A percentile compares a stretch with the other conserved stretches of the same genome.
Evolutionary conservation across 1,140 invertebrate genomes (phyloP).

Genomic region (Thaumetopoea pityocampa): DNA sequence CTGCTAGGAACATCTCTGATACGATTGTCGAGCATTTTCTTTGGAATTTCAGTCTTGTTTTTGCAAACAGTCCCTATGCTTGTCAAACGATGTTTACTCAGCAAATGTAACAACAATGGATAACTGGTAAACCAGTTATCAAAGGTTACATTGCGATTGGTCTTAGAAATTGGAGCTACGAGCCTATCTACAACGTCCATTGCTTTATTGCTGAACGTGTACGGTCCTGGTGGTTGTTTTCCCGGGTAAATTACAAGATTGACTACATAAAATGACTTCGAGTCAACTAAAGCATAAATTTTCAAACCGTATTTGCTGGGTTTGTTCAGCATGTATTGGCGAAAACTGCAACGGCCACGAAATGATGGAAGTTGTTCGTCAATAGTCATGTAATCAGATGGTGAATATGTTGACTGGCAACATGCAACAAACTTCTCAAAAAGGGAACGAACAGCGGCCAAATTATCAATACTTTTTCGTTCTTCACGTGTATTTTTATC

Average conservation of each 20-base stretch:
- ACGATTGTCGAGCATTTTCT: not conserved
- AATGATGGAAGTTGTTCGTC: constrained; percentile 23
- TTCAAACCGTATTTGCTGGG: constrained; percentile 71
- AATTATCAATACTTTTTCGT: constrained; percentile 9
- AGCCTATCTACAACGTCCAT: constrained; percentile 18
- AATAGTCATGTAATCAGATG: constrained; percentile 31
- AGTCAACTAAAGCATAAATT: constrained; percentile 37
- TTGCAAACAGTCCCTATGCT: not conserved
- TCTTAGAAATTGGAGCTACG: not conserved
- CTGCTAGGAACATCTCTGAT: constrained; percentile 1
- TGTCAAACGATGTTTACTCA: not conserved
- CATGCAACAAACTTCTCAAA: constrained; percentile 42
- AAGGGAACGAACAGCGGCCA: constrained; percentile 29
- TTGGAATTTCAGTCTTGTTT: constrained; percentile 3
- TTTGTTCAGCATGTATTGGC: constrained; percentile 67
- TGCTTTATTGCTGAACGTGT: constrained; percentile 14
- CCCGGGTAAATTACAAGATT: constrained; percentile 35
- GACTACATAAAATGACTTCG: constrained; percentile 30
- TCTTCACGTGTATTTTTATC: constrained; percentile 19
- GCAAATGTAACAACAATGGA: not conserved
- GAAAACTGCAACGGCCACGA: constrained; percentile 50
- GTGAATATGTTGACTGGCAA: constrained; percentile 32
- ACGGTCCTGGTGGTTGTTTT: constrained; percentile 22
- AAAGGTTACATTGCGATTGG: not conserved
- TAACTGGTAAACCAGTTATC: constrained; percentile 3